Percentiles rank a stretch among this genome's conserved stretches.
Evolutionary conservation across 2,113 vertebrate genomes (phyloP).

Genomic region (Pyrgilauda ruficollis): DNA sequence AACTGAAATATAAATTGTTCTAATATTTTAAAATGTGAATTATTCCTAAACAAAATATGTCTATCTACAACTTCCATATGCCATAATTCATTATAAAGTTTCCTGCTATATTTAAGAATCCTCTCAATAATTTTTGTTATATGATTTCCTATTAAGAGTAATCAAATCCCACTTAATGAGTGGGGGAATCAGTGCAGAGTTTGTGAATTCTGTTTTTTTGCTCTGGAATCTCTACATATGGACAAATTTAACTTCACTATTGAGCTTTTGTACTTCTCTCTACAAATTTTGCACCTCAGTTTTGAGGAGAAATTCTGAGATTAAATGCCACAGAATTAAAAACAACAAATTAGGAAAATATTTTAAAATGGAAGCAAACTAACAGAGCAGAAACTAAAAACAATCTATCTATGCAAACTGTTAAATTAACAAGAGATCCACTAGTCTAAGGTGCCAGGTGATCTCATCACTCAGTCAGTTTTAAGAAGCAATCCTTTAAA

Average conservation of each 20-base stretch:
- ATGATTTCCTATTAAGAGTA: background rate
- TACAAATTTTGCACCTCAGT: background rate
- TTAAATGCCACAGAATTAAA: background rate
- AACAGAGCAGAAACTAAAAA: background rate
- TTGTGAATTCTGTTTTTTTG: background rate
- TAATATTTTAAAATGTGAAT: background rate
- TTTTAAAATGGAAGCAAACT: background rate
- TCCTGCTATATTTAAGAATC: background rate
- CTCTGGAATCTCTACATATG: background rate
- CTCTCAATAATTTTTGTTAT: background rate
- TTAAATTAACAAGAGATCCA: background rate
- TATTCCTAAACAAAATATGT: background rate
- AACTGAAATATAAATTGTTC: background rate
- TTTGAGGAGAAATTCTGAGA: background rate
- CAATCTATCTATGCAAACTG: background rate
- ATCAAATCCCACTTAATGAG: background rate
- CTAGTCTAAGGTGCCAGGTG: background rate
- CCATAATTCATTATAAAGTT: background rate
- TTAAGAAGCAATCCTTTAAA: background rate
- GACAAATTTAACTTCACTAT: background rate
- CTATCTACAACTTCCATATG: background rate
- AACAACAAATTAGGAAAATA: background rate
- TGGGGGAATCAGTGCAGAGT: accelerated
- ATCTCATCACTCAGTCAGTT: background rate
- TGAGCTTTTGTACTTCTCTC: background rate